Conservation (phyloP, 2,797 vertebrate genomes). For the Onychomys leucogaster region DNA sequence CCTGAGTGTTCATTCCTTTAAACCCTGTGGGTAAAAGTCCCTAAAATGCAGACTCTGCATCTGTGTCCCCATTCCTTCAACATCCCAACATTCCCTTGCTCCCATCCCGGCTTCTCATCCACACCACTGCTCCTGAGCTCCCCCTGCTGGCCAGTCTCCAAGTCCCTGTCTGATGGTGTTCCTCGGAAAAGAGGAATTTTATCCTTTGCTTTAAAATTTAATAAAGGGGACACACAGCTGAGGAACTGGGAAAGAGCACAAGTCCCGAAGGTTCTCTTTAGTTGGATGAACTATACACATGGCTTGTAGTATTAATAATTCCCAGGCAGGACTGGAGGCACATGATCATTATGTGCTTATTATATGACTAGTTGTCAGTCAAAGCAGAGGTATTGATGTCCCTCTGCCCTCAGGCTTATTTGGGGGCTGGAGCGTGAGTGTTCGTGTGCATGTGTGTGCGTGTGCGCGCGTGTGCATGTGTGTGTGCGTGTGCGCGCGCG, state of each 20-base stretch:
- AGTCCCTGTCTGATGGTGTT: neutral
- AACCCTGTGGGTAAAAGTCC: neutral
- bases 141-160: neutral
- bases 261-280: neutral
- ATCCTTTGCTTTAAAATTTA: constrained; percentile 57
- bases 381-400: neutral
- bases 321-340: neutral
- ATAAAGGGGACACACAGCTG: constrained; percentile 35
- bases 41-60: accelerated
- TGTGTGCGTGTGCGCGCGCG: neutral
- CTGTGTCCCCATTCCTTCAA: neutral
- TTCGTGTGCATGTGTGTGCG: neutral
- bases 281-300: neutral
- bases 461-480: neutral
- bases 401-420: neutral
- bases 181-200: constrained; percentile 4
- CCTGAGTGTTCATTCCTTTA: neutral
- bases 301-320: neutral
- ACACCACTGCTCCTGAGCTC: neutral
- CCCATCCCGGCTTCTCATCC: accelerated
- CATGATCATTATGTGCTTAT: neutral
- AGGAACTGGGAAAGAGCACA: neutral
- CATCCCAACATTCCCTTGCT: accelerated
- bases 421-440: neutral
- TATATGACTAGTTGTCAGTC: accelerated